These are phyloP conservation scores for Cabera pusaria DNA, from an alignment of 2,888 invertebrate genomes.

Conservation along the genomic window DNA sequence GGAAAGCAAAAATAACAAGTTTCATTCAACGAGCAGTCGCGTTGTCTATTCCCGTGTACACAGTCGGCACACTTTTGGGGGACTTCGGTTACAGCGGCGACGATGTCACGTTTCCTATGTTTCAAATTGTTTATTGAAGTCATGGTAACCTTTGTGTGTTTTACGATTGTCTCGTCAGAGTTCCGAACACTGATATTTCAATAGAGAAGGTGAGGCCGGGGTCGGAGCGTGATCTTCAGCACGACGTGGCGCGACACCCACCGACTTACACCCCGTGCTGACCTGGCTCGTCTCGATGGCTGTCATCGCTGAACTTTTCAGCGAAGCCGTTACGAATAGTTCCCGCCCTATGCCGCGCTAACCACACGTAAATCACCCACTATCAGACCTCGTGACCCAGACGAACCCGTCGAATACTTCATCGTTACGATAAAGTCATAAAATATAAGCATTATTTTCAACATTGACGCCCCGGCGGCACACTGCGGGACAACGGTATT, in stretches of 20 bases:
- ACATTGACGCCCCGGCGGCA: slow-evolving; percentile 42
- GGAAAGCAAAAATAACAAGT: slow-evolving; percentile 28
- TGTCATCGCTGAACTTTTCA: slow-evolving; percentile 47
- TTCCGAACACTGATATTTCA: slow-evolving; percentile 79
- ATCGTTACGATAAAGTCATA: slow-evolving; percentile 49
- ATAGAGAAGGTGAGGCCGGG: slow-evolving; percentile 76
- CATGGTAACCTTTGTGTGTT: slow-evolving; percentile 82
- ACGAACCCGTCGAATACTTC: slow-evolving; percentile 43
- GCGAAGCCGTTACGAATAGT: slow-evolving; percentile 43
- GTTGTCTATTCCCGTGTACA: slow-evolving; percentile 56
- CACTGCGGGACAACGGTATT: slow-evolving; percentile 46
- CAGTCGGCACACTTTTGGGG: slow-evolving; percentile 74
- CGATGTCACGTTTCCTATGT: slow-evolving; percentile 79
- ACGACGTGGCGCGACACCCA: slow-evolving; percentile 58
- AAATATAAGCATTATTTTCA: slow-evolving; percentile 50
- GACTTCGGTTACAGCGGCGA: slow-evolving; percentile 67
- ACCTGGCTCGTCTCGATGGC: slow-evolving; percentile 24
- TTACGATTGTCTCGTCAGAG: slow-evolving; percentile 81
- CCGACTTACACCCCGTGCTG: slow-evolving; percentile 36
- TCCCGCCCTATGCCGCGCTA: slow-evolving; percentile 32
- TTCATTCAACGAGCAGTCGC: slow-evolving; percentile 49
- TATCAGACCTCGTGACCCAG: slow-evolving; percentile 43
- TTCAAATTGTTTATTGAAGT: slow-evolving; percentile 80
- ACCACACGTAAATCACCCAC: slow-evolving; percentile 46
- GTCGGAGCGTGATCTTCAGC: slow-evolving; percentile 73